Percentiles rank a stretch among this genome's conserved stretches.
phyloP scores from a whole-genome alignment of 2,797 vertebrate genomes.

The Vireo griseus region DNA sequence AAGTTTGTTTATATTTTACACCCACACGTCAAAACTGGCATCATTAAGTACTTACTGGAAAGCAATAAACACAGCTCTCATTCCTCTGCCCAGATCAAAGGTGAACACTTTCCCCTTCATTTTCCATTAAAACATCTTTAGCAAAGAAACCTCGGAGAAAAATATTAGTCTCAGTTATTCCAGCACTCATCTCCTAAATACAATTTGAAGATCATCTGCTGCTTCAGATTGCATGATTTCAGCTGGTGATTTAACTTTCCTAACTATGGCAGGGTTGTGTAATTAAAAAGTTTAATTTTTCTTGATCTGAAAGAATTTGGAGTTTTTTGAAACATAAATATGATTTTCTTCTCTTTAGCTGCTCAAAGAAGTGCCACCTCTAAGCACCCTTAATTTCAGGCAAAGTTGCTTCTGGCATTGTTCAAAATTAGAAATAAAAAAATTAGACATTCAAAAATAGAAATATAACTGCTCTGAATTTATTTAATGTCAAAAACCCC shows the following conservation, averaged over 20 bases:
- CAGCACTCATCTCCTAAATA: neutral
- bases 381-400: neutral
- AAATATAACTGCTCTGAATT: neutral
- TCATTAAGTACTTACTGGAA: neutral
- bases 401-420: neutral
- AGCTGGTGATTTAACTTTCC: neutral
- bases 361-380: neutral
- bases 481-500: neutral
- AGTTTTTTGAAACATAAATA: neutral
- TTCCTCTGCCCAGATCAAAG: neutral
- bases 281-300: neutral
- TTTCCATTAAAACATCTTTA: neutral
- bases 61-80: neutral
- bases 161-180: neutral
- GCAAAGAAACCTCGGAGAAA: neutral
- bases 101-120: neutral
- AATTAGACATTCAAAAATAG: neutral
- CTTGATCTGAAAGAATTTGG: neutral
- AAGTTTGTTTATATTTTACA: conserved; percentile 32
- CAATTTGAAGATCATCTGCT: neutral
- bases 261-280: neutral
- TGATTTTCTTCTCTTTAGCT: neutral
- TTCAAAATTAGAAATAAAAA: neutral
- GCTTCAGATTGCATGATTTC: neutral
- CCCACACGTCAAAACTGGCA: neutral